Conservation (phyloP, 2,888 invertebrate species). For the Yponomeuta malinellus region DNA sequence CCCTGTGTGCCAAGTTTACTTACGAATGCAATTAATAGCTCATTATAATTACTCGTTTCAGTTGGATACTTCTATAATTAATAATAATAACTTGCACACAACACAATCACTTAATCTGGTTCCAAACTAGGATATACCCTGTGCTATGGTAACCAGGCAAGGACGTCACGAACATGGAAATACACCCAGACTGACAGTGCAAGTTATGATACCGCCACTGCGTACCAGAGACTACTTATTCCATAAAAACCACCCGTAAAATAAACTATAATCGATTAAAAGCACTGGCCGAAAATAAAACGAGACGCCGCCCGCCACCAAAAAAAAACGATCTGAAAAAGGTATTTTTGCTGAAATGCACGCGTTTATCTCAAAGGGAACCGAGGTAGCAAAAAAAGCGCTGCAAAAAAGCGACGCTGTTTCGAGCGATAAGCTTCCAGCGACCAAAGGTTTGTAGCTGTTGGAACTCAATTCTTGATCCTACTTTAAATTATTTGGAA, state of each 20-base stretch:
- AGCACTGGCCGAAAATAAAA: not conserved
- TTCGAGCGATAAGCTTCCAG: conserved; percentile 1
- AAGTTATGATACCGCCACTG: not conserved
- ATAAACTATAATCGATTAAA: conserved; percentile 2
- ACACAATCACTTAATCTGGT: no score
- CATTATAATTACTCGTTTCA: not conserved
- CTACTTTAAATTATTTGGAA: not conserved
- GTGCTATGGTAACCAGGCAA: no score
- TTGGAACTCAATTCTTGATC: not conserved
- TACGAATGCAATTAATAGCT: not conserved
- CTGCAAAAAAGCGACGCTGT: not conserved
- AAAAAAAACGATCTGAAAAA: not conserved
- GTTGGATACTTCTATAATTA: not conserved
- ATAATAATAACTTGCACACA: not conserved
- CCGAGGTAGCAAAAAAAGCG: conserved; percentile 1
- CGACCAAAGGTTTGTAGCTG: not conserved
- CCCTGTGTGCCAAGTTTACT: not conserved
- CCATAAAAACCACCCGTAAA: not conserved
- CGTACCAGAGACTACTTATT: not conserved
- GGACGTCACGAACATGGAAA: no score
- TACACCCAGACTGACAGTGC: not conserved
- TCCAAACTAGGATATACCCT: no score
- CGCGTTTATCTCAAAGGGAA: not conserved
- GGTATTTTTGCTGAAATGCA: not conserved
- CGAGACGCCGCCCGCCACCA: not conserved